Evolutionary conservation across 1,140 invertebrate genomes (phyloP), one percentile per base, ranked within the genome.

Genomic region (Akabosia matsudoensis): DNA sequence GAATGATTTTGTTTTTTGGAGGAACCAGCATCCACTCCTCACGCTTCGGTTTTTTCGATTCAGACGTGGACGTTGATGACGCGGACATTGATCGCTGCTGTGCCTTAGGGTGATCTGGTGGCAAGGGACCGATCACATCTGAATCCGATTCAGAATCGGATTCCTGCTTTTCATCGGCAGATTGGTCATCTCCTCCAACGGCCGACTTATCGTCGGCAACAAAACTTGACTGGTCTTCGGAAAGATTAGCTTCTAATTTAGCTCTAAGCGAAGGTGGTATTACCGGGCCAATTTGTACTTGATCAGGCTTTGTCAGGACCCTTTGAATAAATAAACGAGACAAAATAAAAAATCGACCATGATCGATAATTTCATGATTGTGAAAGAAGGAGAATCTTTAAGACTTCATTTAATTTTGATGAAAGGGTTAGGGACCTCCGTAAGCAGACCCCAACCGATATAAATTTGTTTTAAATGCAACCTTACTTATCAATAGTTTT

Each of bases 11-110:
- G 54, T 81, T 81, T 52, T 77, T 79, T 14, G 80, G 80, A 10
- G 76, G 76, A 16, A 81, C 64, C n/a, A 81, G 71, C 80, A 81
- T 81, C 80, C 80, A 81, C 70, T 81, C 80, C 70, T 81, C 80
- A 26, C 80, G 22, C 30, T 81, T 73, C 3, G 18, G 30, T 0
- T 30, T 76, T 26, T 74, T 33, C 31, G 1, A 14, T 16, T 34
- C 33, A 28, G 70, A 33, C 24, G 67, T n/a, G 16, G 30, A 52
- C 10, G 54, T 1, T 18, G 64, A 3, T 30, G 67, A 30, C 2
- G 33, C 13, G 31, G 7, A 67, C 30, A 33, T 14, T 2, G 10
- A 33, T 34, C 24, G 16, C 51, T 51, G 18, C 1, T 61, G 34
- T 10, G 76, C 74, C 45, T 73, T 70, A 13, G 80, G 80, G 33